Conservation (phyloP, 2,888 invertebrate genomes). For the Plagiodera versicolora region DNA sequence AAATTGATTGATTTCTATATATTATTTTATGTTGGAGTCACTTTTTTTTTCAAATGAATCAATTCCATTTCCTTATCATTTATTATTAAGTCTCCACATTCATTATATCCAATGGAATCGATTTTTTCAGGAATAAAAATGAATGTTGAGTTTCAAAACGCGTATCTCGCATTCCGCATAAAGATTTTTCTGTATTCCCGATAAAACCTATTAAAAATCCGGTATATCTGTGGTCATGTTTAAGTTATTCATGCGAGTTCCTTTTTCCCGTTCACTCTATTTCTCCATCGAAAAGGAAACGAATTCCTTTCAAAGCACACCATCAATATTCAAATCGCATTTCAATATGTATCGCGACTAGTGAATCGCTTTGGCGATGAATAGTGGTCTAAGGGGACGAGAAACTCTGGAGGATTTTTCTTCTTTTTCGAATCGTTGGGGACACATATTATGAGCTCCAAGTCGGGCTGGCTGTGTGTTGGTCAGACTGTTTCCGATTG, state of each 20-base stretch:
- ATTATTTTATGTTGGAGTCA: too few species aligned
- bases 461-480: not conserved
- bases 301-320: not conserved
- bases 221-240: not conserved
- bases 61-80: too few species aligned
- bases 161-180: too few species aligned
- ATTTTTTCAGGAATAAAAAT: too few species aligned
- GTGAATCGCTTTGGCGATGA: slow-evolving; percentile 25
- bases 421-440: slow-evolving; percentile 29
- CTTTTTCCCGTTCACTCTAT: not conserved
- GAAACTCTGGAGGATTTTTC: slow-evolving; percentile 26
- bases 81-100: too few species aligned
- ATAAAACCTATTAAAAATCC: not conserved
- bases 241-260: not conserved
- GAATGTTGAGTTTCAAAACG: too few species aligned
- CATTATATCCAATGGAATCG: too few species aligned
- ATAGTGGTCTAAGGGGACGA: slow-evolving; percentile 25
- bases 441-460: slow-evolving; percentile 25
- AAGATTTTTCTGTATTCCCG: not conserved
- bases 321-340: slow-evolving; percentile 16
- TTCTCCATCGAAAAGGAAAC: not conserved
- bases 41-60: too few species aligned
- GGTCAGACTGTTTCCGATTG: not conserved
- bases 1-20: too few species aligned
- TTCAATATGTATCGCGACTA: slow-evolving; percentile 22